Evolutionary conservation across 2,888 invertebrate genomes (phyloP).

Genomic region (Mesopsocus fuscifrons): DNA sequence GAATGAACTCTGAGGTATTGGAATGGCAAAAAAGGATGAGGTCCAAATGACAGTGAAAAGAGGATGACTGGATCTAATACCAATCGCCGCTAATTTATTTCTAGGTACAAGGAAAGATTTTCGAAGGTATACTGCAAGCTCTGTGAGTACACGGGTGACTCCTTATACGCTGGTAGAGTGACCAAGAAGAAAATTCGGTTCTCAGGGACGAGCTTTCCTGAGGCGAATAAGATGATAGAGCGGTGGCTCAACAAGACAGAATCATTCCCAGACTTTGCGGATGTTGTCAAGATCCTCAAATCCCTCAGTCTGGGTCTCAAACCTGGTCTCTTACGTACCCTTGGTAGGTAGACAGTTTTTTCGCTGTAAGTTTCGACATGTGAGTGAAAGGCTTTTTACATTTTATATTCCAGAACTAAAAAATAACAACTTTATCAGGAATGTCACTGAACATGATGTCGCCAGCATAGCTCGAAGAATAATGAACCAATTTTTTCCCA

Average conservation of each 20-base stretch:
- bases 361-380: too few species aligned
- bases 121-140: slow-evolving; percentile 22
- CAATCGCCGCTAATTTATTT: too few species aligned
- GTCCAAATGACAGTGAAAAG: too few species aligned
- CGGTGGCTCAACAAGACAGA: slow-evolving; percentile 25
- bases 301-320: too few species aligned
- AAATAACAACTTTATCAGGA: neutral
- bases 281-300: slow-evolving; percentile 24
- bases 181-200: slow-evolving; percentile 11
- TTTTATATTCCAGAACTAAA: neutral
- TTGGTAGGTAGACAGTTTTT: too few species aligned
- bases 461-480: too few species aligned
- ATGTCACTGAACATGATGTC: too few species aligned
- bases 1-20: too few species aligned
- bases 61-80: too few species aligned
- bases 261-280: slow-evolving; percentile 28
- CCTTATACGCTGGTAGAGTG: neutral
- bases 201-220: slow-evolving; percentile 34
- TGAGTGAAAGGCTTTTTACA: neutral
- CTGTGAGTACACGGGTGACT: slow-evolving; percentile 1
- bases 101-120: slow-evolving; percentile 19
- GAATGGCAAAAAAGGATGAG: too few species aligned
- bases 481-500: too few species aligned
- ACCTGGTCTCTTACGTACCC: too few species aligned
- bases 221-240: slow-evolving; percentile 24